phyloP scores from a whole-genome alignment of 2,113 vertebrate genomes.

The Oceanodroma tethys region DNA sequence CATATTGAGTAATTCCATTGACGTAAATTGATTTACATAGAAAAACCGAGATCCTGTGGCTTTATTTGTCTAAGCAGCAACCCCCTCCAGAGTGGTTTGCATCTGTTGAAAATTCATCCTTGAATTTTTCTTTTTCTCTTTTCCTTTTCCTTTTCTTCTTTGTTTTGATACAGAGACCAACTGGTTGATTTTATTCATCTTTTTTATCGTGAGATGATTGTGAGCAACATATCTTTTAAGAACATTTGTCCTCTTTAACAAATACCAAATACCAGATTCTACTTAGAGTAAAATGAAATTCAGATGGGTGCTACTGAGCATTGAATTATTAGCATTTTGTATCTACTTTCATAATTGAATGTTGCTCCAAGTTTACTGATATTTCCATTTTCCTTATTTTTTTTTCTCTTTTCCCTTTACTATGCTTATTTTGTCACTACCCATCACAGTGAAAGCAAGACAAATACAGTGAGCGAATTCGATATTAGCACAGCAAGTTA shows the following conservation, averaged over 20 bases:
- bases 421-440: background rate
- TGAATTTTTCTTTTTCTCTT: background rate
- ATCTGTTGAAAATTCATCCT: background rate
- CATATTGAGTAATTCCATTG: background rate
- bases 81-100: background rate
- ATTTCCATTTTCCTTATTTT: background rate
- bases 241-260: background rate
- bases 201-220: background rate
- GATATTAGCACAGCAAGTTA: background rate
- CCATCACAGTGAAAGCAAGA: background rate
- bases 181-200: background rate
- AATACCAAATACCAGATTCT: background rate
- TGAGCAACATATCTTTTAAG: background rate
- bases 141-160: background rate
- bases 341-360: background rate
- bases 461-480: background rate
- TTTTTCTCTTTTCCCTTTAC: background rate
- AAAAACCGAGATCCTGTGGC: background rate
- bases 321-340: background rate
- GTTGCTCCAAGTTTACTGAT: background rate
- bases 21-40: background rate
- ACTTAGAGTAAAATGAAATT: background rate
- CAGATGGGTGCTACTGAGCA: background rate
- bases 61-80: background rate
- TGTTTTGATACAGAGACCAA: background rate